Evolutionary conservation across 2,113 vertebrate species (phyloP).

Genomic region (Catharus fuscescens): DNA sequence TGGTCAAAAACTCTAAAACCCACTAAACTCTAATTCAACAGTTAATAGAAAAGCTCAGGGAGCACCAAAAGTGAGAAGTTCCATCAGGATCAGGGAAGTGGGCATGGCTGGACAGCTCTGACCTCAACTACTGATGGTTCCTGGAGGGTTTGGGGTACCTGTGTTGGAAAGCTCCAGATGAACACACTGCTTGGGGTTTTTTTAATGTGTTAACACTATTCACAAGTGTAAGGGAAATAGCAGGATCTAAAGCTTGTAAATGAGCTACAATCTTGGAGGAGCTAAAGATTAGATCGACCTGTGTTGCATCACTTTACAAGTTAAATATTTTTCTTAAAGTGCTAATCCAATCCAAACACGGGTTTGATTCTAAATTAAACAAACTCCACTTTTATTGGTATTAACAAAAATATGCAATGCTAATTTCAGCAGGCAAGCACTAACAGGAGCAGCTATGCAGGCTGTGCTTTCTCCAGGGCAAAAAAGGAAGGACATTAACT

Average conservation of each 20-base stretch:
- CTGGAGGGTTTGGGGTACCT: neutral
- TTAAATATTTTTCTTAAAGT: constrained; percentile 56
- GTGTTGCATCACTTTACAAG: constrained; percentile 46
- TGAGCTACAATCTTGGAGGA: neutral
- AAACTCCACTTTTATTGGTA: constrained; percentile 58
- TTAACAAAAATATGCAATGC: constrained; percentile 51
- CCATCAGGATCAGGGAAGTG: neutral
- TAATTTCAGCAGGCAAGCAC: constrained; percentile 28
- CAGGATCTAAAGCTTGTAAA: neutral
- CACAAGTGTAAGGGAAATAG: neutral
- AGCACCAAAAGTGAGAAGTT: neutral
- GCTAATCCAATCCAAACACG: constrained; percentile 67
- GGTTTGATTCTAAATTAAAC: constrained; percentile 58
- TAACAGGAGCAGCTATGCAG: neutral
- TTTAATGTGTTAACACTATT: neutral
- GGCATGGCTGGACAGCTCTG: neutral
- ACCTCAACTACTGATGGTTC: neutral
- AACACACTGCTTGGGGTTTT: neutral
- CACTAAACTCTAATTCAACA: neutral
- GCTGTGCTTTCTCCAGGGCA: neutral
- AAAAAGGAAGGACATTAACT: constrained; percentile 15
- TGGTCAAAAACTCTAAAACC: neutral
- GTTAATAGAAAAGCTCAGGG: neutral
- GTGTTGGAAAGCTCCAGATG: neutral
- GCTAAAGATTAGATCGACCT: neutral